phyloP scores from a whole-genome alignment of 2,113 vertebrate species.

The Myrmecobius fasciatus region DNA sequence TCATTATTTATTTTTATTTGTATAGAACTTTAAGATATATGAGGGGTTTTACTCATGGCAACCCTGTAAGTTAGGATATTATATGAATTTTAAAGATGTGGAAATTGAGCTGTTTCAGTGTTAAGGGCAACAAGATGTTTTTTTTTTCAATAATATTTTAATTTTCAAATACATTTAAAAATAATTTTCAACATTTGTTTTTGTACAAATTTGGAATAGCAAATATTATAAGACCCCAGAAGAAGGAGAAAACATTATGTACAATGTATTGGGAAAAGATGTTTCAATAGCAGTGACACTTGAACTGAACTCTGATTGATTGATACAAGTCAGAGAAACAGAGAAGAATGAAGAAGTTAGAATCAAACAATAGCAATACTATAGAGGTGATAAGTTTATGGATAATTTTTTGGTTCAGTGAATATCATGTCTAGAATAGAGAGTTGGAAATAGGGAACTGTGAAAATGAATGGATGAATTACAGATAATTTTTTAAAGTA shows the following conservation, averaged over 20 bases:
- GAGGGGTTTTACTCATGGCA: no score
- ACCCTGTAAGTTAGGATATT: background rate
- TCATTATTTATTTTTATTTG: no score
- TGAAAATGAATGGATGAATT: background rate
- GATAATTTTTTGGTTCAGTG: background rate
- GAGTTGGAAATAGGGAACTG: background rate
- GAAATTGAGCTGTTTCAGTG: background rate
- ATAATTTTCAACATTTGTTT: no score
- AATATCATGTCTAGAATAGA: background rate
- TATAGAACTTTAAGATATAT: no score
- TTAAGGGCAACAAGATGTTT: background rate
- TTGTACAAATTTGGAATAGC: background rate
- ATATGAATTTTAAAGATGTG: background rate
- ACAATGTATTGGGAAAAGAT: background rate
- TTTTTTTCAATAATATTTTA: no score
- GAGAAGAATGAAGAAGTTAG: background rate
- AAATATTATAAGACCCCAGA: background rate
- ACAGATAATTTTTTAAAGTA: background rate
- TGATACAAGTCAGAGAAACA: background rate
- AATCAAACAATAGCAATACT: background rate
- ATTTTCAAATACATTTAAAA: no score
- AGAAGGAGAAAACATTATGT: background rate
- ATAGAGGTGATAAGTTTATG: background rate
- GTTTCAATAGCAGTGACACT: background rate
- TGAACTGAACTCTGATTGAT: background rate